Percentiles rank a stretch among this genome's conserved stretches.
These are phyloP conservation scores for Cliona cf. orientalis DNA, from an alignment of 37 sponge, comb jelly and placozoan species.

Conservation along the genomic window DNA sequence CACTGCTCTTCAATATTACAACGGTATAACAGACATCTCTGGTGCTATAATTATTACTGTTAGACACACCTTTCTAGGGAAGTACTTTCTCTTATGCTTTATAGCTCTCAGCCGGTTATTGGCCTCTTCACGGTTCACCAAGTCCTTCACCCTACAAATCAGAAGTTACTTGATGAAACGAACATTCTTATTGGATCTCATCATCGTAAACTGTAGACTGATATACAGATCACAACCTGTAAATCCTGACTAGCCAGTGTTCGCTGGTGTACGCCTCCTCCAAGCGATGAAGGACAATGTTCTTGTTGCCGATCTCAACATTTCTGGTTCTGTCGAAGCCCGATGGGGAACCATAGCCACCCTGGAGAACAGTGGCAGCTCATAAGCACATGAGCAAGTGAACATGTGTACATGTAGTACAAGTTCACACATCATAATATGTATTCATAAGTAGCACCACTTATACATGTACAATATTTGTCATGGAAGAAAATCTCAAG, in stretches of 20 bases:
- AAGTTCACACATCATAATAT: no score
- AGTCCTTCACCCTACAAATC: conserved; percentile 71
- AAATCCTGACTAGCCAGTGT: conserved; percentile 99
- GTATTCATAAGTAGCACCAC: no score
- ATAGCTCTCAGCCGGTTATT: conserved; percentile 43
- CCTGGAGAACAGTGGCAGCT: conserved; percentile 16
- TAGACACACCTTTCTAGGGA: conserved; percentile 50
- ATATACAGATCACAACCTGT: conserved; percentile 69
- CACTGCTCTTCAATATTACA: no score
- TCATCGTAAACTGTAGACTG: neutral
- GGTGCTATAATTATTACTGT: neutral
- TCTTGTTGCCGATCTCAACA: conserved; percentile 97
- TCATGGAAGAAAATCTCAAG: neutral
- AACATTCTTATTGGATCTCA: neutral
- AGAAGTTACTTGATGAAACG: neutral
- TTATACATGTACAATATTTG: no score
- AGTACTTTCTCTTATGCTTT: conserved; percentile 72
- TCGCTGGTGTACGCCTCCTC: conserved; percentile 98
- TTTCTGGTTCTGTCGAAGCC: conserved; percentile 94
- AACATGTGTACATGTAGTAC: no score
- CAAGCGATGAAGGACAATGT: conserved; percentile 77
- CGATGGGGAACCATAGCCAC: conserved; percentile 56
- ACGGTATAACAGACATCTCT: no score
- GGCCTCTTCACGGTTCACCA: conserved; percentile 62
- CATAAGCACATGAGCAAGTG: no score